phyloP scores from a whole-genome alignment of 2,113 vertebrate species.

The Oophaga pumilio region DNA sequence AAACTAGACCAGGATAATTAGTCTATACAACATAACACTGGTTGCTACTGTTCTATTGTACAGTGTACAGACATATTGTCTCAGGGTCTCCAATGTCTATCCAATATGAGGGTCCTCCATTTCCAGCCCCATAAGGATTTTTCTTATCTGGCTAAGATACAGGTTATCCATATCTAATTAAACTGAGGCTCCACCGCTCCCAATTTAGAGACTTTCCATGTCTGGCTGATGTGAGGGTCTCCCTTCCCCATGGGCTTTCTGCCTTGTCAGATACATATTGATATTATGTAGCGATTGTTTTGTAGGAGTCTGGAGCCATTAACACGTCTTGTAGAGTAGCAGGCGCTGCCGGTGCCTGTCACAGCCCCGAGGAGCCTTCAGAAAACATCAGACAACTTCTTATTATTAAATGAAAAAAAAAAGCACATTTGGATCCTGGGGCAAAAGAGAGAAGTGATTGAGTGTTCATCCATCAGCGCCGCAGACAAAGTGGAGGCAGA shows the following conservation, averaged over 20 bases:
- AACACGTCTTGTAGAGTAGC: not conserved
- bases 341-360: conserved; percentile 2
- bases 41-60: no score
- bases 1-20: no score
- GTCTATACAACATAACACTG: no score
- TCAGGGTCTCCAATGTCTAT: not conserved
- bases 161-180: not conserved
- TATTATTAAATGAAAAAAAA: conserved; percentile 17
- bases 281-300: not conserved
- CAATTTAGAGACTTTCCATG: not conserved
- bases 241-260: not conserved
- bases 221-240: not conserved
- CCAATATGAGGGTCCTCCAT: not conserved
- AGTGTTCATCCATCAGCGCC: conserved; percentile 1
- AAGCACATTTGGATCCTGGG: conserved; percentile 13
- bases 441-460: conserved; percentile 2
- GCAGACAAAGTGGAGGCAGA: not conserved
- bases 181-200: not conserved
- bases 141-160: not conserved
- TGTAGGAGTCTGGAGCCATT: not conserved
- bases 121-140: not conserved
- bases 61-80: no score
- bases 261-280: not conserved
- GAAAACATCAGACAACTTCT: conserved; percentile 1
- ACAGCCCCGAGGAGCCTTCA: conserved; percentile 8